Evolutionary conservation across 2,888 invertebrate genomes (phyloP).

Genomic region (Netelia melanura): DNA sequence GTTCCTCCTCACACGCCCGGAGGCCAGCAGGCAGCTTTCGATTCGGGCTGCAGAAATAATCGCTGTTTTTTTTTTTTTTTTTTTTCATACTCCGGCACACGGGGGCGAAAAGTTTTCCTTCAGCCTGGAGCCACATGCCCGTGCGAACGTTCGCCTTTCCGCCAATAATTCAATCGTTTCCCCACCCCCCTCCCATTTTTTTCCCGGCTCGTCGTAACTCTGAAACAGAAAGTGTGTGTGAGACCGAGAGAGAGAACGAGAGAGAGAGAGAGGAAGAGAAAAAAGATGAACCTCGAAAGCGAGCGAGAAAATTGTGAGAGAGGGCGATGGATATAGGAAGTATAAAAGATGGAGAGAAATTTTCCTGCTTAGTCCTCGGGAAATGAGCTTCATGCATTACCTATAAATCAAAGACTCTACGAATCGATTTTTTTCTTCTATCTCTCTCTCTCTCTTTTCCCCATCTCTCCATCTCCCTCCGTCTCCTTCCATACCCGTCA

Average conservation of each 20-base stretch:
- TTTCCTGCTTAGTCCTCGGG: slow-evolving; percentile 45
- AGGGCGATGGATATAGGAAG: slow-evolving; percentile 13
- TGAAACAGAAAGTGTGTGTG: slow-evolving; percentile 56
- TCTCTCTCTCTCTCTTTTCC: slow-evolving; percentile 26
- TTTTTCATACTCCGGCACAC: slow-evolving; percentile 25
- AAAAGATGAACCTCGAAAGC: neutral
- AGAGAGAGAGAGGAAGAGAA: slow-evolving; percentile 32
- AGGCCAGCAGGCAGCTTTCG: slow-evolving; percentile 55
- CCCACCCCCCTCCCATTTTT: slow-evolving; percentile 56
- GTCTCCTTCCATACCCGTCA: neutral
- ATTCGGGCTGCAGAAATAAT: slow-evolving; percentile 66
- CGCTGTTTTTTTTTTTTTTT: slow-evolving; percentile 62
- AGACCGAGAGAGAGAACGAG: neutral
- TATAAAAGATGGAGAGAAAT: slow-evolving; percentile 43
- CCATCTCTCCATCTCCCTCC: neutral
- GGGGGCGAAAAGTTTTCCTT: slow-evolving; percentile 70
- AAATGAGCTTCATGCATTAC: slow-evolving; percentile 67
- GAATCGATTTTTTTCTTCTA: slow-evolving; percentile 19
- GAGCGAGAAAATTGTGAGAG: slow-evolving; percentile 19
- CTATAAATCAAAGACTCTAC: slow-evolving; percentile 71
- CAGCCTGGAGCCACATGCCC: slow-evolving; percentile 25
- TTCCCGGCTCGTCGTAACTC: slow-evolving; percentile 67
- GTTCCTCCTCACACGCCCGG: slow-evolving; percentile 36
- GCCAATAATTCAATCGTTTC: slow-evolving; percentile 74
- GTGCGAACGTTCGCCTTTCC: slow-evolving; percentile 58